Conservation (phyloP, 2,888 invertebrate genomes). For the Patella pellucida region DNA sequence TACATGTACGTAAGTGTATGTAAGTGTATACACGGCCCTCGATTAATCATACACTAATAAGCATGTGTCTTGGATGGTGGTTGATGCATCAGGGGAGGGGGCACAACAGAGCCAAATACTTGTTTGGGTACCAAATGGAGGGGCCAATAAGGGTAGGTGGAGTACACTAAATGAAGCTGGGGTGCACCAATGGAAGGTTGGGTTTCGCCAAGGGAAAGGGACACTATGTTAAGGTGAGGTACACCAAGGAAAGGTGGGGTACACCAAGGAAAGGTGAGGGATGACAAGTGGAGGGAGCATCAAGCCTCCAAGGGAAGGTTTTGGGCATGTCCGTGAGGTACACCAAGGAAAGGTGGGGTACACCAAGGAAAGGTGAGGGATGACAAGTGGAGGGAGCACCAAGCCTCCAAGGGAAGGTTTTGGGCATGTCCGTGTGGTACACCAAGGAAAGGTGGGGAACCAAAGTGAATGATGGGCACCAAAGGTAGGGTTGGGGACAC, state of each 20-base stretch:
- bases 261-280: background rate
- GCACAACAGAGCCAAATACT: too few relatives aligned
- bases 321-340: too few relatives aligned
- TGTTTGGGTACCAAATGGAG: too few relatives aligned
- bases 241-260: background rate
- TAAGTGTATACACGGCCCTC: too few relatives aligned
- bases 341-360: background rate
- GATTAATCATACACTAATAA: too few relatives aligned
- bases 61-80: too few relatives aligned
- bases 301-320: background rate
- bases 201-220: background rate
- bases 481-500: background rate
- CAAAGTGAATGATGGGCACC: slow-evolving; percentile 3
- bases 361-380: background rate
- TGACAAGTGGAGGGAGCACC: too few relatives aligned
- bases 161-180: too few relatives aligned
- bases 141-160: background rate
- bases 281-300: background rate
- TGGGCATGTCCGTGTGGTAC: background rate
- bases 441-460: background rate
- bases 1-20: too few relatives aligned
- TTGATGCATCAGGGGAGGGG: too few relatives aligned
- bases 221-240: background rate
- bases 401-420: background rate
- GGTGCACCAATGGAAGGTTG: background rate